Base-by-base conservation (phyloP, 2,113 vertebrate species). In the Myotis davidii region DNA sequence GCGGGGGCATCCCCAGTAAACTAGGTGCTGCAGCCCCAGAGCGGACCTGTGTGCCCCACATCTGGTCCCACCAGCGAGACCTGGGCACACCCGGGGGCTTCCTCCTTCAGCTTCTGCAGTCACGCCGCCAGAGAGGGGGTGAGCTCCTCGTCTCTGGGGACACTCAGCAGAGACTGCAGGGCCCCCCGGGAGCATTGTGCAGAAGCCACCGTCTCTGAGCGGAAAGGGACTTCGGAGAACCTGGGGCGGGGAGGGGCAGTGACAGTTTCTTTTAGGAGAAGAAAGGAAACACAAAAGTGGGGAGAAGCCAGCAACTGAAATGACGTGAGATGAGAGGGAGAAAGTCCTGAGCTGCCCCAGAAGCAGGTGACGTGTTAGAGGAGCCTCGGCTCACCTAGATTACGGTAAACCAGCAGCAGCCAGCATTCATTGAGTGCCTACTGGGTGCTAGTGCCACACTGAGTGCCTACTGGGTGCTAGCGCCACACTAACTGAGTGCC, bases 381-480 rank as follows among this genome's bases (percentile, higher is more conserved):
- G 14, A 52, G 90, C 32, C 65, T 3, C 6, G 2, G 54, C 3
- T 5, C 48, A 0, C 54, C 69, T 6, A 5, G 7, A 13, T 29
- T 1, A 5, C 23, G 1, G 64, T 3, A 23, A 29, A 29, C 25
- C 0, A 23, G 17, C 37, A 56, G 83, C 25, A 9, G 54, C 27
- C 9, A 5, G 4, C 0, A 2, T 6, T 3, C 13, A 6, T 9
- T 0, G 42, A 20, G 34, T 5, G 12, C 65, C 77, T 61, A 29
- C 52, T 54, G 52, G 16, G 52, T 54, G 52, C 52, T 18, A 6
- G 17, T 17, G 52, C 52, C 52, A 6, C 52, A 54, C 52, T 18
- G 18, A n/a, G n/a, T n/a, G n/a, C n/a, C n/a, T n/a, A 39, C 39
- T 39, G 6, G 10, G 32, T 25, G 32, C 42, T 17, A 3, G 7